Evolutionary conservation across 2,888 invertebrate species (phyloP).

Genomic region (Philereme transversata): DNA sequence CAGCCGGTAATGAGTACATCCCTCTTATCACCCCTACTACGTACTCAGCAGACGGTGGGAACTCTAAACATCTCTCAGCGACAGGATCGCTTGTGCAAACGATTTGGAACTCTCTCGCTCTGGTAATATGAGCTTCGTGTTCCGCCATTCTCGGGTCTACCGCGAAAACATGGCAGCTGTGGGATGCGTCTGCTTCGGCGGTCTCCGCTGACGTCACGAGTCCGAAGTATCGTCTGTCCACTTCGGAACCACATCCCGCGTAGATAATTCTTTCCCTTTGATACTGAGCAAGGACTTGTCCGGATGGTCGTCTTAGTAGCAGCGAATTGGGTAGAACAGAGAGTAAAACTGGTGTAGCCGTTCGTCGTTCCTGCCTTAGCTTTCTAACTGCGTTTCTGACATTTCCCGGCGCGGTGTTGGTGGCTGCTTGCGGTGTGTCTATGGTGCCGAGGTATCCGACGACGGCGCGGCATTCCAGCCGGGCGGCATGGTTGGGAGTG

Average conservation of each 20-base stretch:
- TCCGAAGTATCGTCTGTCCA: constrained; percentile 96
- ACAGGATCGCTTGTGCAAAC: constrained; percentile 92
- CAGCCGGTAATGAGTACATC: constrained; percentile 86
- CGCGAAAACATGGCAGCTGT: constrained; percentile 97
- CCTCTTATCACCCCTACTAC: constrained; percentile 89
- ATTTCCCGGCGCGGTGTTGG: constrained; percentile 89
- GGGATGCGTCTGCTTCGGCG: constrained; percentile 84
- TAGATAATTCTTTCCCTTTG: constrained; percentile 93
- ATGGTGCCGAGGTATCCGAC: constrained; percentile 98
- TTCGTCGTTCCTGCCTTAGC: constrained; percentile 94
- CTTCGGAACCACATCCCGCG: constrained; percentile 95
- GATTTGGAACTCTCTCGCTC: constrained; percentile 93
- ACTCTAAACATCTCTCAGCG: constrained; percentile 92
- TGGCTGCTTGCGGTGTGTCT: constrained; percentile 94
- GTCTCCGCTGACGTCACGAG: constrained; percentile 93
- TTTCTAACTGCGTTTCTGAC: constrained; percentile 95
- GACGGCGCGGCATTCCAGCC: constrained; percentile 91
- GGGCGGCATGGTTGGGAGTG: constrained; percentile 68
- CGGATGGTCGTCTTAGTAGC: constrained; percentile 90
- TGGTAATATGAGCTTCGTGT: constrained; percentile 91
- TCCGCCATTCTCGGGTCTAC: constrained; percentile 94
- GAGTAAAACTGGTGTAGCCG: constrained; percentile 93
- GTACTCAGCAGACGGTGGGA: constrained; percentile 93
- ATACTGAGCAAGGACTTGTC: constrained; percentile 93
- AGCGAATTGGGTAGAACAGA: constrained; percentile 92